Percentiles rank a stretch among this genome's conserved stretches.
phyloP scores from a whole-genome alignment of 2,113 vertebrate genomes.

The Pterocles burchelli region DNA sequence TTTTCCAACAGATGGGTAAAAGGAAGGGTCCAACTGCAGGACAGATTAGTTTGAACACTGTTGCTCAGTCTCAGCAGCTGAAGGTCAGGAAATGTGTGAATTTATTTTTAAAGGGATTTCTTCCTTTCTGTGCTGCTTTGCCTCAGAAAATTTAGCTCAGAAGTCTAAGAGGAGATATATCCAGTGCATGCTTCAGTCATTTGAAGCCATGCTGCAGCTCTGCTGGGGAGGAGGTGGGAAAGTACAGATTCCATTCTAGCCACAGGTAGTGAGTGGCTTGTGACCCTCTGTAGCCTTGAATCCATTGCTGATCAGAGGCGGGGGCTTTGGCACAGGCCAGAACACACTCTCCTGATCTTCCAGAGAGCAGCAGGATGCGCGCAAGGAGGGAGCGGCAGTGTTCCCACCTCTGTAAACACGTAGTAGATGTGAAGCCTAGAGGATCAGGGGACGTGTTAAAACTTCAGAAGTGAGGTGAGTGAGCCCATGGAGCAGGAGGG shows the following conservation, averaged over 20 bases:
- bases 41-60: not conserved
- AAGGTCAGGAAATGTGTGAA: not conserved
- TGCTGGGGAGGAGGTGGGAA: not conserved
- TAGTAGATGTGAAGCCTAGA: not conserved
- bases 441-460: not conserved
- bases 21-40: not conserved
- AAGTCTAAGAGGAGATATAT: not conserved
- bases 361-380: fast-evolving
- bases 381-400: not conserved
- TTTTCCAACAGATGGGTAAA: not conserved
- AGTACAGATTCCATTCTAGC: not conserved
- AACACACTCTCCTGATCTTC: not conserved
- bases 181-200: not conserved
- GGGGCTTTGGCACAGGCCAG: not conserved
- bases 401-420: not conserved
- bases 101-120: not conserved
- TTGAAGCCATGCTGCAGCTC: not conserved
- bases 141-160: not conserved
- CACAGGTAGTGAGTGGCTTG: not conserved
- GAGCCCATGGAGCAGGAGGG: not conserved
- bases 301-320: not conserved
- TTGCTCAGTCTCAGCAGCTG: not conserved
- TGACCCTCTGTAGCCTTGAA: not conserved
- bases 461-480: not conserved
- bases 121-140: not conserved